These are phyloP conservation scores for Meandrina meandrites DNA, from an alignment of 92 coral and sea anemone species.

Conservation along the genomic window DNA sequence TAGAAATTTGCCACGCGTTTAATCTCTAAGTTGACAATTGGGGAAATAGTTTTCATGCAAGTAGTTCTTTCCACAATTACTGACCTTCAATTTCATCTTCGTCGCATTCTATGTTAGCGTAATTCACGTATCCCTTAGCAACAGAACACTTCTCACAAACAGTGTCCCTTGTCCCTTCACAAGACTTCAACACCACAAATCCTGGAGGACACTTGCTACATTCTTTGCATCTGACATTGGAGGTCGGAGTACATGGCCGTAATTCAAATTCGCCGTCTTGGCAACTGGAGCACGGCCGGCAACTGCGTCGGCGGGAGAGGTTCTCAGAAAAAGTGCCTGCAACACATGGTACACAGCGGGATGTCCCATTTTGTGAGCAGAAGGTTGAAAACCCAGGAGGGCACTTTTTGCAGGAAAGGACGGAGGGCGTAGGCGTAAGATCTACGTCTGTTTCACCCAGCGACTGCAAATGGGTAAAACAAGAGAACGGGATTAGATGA, in stretches of 20 bases:
- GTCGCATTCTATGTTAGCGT: background rate
- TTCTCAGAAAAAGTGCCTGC: background rate
- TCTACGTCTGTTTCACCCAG: background rate
- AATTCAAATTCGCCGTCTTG: constrained; percentile 18
- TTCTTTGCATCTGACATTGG: constrained; percentile 24
- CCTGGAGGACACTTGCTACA: constrained; percentile 24
- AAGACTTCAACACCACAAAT: constrained; percentile 14
- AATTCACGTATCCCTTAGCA: background rate
- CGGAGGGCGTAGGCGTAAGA: background rate
- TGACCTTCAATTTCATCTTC: background rate
- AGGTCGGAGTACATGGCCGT: background rate
- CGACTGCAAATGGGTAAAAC: constrained; percentile 1
- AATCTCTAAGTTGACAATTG: too few species aligned
- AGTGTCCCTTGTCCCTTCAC: constrained; percentile 24
- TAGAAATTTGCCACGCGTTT: too few species aligned
- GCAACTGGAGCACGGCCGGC: constrained; percentile 37
- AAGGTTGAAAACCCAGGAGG: constrained; percentile 16
- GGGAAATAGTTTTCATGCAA: too few species aligned
- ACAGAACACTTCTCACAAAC: constrained; percentile 21
- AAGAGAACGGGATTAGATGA: background rate
- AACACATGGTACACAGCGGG: constrained; percentile 11
- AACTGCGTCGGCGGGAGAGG: constrained; percentile 1
- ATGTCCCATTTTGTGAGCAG: constrained; percentile 1
- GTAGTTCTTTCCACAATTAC: too few species aligned
- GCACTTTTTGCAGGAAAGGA: background rate